Conservation (phyloP, 2,113 vertebrate genomes). For the Mixornis gularis region DNA sequence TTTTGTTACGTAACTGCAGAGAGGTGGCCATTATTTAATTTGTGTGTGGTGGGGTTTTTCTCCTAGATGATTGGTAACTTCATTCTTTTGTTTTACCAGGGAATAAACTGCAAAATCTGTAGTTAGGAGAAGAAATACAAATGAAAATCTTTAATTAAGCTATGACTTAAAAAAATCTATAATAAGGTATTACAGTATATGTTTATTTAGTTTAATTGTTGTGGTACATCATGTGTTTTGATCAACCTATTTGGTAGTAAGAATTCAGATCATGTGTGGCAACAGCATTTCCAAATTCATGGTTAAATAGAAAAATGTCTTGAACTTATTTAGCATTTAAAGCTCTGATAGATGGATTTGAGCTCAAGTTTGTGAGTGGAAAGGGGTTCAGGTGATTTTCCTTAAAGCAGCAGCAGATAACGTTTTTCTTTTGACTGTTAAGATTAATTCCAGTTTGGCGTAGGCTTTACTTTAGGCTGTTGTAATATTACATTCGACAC, state of each 20-base stretch:
- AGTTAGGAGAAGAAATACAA: not conserved
- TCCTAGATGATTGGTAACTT: not conserved
- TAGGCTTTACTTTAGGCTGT: not conserved
- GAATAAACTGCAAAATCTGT: not conserved
- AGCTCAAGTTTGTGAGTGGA: not conserved
- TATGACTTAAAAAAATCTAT: not conserved
- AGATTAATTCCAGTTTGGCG: not conserved
- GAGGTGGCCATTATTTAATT: not conserved
- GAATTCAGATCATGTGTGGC: not conserved
- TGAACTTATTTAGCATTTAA: not conserved
- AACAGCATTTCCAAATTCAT: not conserved
- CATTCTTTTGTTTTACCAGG: not conserved
- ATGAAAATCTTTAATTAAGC: not conserved
- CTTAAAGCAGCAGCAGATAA: not conserved
- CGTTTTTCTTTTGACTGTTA: not conserved
- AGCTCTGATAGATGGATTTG: not conserved
- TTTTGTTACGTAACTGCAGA: not conserved
- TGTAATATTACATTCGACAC: rapidly evolving
- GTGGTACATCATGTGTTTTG: not conserved
- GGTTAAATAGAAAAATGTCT: not conserved
- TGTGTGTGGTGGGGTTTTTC: not conserved
- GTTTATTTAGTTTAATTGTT: not conserved
- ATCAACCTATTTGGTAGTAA: not conserved
- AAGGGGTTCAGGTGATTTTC: not conserved
- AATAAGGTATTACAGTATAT: not conserved